phyloP scores from a whole-genome alignment of 1,140 invertebrate genomes.

The Zaprionus davidi region DNA sequence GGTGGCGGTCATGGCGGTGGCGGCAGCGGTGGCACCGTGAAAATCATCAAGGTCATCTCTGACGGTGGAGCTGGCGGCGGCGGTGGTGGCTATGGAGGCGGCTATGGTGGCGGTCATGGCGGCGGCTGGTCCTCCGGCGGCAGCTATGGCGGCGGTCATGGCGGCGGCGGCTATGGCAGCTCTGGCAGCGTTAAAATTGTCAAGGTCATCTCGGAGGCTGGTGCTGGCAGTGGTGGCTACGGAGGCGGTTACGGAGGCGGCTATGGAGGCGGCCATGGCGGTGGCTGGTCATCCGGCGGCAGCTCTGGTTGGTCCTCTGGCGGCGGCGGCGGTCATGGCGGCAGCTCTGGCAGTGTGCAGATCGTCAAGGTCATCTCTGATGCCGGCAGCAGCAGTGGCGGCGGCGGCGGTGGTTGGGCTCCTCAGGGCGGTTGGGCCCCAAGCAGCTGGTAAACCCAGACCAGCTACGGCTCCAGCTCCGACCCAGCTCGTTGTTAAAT shows the following conservation, averaged over 20 bases:
- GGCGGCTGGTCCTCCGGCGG: constrained; percentile 30
- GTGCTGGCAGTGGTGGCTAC: constrained; percentile 26
- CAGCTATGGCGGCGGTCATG: constrained; percentile 35
- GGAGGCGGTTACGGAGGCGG: constrained; percentile 36
- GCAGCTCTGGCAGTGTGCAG: constrained; percentile 33
- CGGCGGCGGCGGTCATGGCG: constrained; percentile 21
- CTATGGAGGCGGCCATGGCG: constrained; percentile 34
- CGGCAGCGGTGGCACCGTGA: constrained; percentile 34
- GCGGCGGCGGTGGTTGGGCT: constrained; percentile 55
- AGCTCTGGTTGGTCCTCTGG: neutral
- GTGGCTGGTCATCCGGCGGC: constrained; percentile 8
- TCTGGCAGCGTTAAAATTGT: constrained; percentile 50
- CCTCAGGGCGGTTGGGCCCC: constrained; percentile 63
- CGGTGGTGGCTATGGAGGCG: constrained; percentile 40
- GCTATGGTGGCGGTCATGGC: constrained; percentile 31
- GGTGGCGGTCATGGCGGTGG: constrained; percentile 37
- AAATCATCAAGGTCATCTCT: constrained; percentile 60
- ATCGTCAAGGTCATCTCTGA: constrained; percentile 54
- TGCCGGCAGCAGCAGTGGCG: constrained; percentile 26
- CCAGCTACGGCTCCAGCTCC: neutral
- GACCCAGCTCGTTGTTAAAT: constrained; percentile 18
- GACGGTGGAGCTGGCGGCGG: constrained; percentile 45
- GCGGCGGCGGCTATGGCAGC: constrained; percentile 27
- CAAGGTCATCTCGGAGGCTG: constrained; percentile 55
- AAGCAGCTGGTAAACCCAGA: constrained; percentile 56